Conservation (phyloP, 2,888 invertebrate species). For the Meiosimyza platycephala region DNA sequence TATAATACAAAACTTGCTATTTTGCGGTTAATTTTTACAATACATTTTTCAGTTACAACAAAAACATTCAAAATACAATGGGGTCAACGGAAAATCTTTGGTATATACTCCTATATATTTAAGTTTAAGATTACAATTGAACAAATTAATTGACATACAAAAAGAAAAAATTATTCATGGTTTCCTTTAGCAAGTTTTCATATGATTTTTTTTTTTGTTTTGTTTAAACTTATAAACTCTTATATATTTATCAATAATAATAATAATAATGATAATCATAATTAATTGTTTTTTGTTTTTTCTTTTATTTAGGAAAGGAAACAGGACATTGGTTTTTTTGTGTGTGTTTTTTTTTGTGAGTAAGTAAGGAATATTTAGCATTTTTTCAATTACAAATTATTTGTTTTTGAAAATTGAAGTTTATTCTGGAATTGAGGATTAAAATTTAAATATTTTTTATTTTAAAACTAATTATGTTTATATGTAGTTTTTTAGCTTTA, state of each 20-base stretch:
- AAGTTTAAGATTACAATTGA: background rate
- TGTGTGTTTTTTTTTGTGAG: background rate
- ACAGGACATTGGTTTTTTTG: background rate
- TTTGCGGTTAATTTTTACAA: conserved; percentile 42
- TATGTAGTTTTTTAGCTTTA: conserved; percentile 25
- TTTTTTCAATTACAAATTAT: conserved; percentile 8
- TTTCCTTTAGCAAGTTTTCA: conserved; percentile 23
- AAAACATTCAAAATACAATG: conserved; percentile 30
- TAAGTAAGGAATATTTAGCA: background rate
- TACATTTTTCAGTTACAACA: conserved; percentile 32
- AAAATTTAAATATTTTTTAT: conserved; percentile 18
- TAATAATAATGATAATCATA: too few species aligned
- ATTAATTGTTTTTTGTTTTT: too few species aligned
- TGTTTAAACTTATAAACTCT: background rate
- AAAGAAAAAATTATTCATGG: background rate
- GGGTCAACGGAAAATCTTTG: background rate
- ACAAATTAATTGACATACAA: conserved; percentile 24
- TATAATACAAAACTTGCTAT: conserved; percentile 62
- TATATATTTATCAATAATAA: too few species aligned
- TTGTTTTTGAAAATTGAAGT: conserved; percentile 36
- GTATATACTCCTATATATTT: too few species aligned
- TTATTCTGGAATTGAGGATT: conserved; percentile 26
- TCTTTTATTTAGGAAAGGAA: background rate
- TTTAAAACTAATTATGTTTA: background rate
- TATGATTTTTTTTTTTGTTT: background rate